Conservation (phyloP, 2,113 vertebrate genomes). For the Propithecus coquereli region DNA sequence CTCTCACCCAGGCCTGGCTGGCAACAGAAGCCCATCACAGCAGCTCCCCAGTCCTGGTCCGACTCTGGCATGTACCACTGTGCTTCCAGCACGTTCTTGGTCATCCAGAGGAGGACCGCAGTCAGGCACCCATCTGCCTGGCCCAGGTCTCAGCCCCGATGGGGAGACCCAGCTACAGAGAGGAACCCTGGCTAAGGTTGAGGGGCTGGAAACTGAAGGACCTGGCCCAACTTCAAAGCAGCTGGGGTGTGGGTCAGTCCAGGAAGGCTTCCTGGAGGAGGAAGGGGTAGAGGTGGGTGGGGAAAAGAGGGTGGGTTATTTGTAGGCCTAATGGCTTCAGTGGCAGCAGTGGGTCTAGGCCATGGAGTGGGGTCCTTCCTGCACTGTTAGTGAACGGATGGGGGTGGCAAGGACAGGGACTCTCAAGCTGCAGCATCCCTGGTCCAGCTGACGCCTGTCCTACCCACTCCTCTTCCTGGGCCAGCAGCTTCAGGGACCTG, state of each 20-base stretch:
- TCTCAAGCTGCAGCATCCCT: no score
- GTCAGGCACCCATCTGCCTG: background rate
- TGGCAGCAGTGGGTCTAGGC: background rate
- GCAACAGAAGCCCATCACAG: background rate
- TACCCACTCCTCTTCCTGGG: background rate
- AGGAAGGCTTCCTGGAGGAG: background rate
- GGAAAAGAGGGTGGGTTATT: fast-evolving
- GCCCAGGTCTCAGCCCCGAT: fast-evolving
- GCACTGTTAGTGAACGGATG: background rate
- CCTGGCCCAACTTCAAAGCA: background rate
- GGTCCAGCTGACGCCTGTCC: background rate
- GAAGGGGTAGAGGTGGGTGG: background rate
- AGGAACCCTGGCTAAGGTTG: background rate
- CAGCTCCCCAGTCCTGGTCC: background rate
- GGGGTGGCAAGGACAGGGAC: no score
- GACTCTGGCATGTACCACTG: background rate
- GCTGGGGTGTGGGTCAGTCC: no score
- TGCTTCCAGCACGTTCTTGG: background rate
- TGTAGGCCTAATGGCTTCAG: no score
- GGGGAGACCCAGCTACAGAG: background rate
- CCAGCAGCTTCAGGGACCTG: no score
- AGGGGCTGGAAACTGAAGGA: background rate
- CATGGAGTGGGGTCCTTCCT: background rate
- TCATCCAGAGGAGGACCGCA: background rate
- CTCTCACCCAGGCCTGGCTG: background rate